Evolutionary conservation across 64 coral and sea anemone genomes (phyloP).

Genomic region (Cladopsammia gracilis): DNA sequence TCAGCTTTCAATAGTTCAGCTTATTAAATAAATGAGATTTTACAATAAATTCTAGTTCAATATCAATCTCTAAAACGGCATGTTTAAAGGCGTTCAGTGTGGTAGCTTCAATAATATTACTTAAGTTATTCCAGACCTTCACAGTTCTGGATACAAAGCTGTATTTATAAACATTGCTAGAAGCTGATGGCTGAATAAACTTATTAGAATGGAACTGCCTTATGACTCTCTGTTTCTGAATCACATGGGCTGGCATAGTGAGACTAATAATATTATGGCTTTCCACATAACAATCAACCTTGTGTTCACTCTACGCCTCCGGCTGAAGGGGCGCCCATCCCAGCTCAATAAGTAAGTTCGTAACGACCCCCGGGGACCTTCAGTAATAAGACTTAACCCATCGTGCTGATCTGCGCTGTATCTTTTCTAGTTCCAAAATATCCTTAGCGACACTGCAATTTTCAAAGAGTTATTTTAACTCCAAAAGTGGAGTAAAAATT

Average conservation of each 20-base stretch:
- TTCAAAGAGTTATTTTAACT: too few species aligned
- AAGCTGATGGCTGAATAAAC: slow-evolving; percentile 19
- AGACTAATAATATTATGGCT: neutral
- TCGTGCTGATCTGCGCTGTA: too few species aligned
- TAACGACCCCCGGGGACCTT: too few species aligned
- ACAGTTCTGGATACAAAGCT: slow-evolving; percentile 2
- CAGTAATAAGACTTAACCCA: slow-evolving; percentile 7
- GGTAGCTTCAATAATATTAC: neutral
- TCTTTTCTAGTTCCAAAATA: too few species aligned
- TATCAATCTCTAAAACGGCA: neutral
- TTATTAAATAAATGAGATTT: too few species aligned
- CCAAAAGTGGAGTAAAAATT: too few species aligned
- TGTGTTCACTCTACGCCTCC: neutral
- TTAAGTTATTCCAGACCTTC: neutral
- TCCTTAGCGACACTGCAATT: too few species aligned
- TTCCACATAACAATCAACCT: slow-evolving; percentile 4
- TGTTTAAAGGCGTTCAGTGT: neutral
- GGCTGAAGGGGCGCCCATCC: slow-evolving; percentile 3
- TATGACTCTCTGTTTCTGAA: slow-evolving; percentile 9
- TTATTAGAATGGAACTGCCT: slow-evolving; percentile 4
- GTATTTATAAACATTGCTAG: slow-evolving; percentile 15
- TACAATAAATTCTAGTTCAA: too few species aligned
- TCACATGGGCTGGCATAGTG: neutral
- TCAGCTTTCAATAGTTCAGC: too few species aligned
- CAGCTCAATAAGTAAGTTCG: too few species aligned